These are phyloP conservation scores for Acrocephalus scirpaceus DNA, from an alignment of 2,797 vertebrate species.

Conservation along the genomic window DNA sequence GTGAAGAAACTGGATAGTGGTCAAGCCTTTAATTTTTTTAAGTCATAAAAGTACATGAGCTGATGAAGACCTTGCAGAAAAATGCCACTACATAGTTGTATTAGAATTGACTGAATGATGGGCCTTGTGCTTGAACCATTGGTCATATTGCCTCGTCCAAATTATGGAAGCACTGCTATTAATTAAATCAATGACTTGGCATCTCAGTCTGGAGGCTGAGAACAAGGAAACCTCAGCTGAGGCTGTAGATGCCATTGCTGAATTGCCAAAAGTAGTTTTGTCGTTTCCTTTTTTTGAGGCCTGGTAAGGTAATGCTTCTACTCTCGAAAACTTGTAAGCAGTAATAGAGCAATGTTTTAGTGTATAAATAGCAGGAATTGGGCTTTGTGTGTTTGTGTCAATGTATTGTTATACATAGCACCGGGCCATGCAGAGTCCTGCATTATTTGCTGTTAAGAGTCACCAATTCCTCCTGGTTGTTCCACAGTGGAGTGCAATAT, in stretches of 20 bases:
- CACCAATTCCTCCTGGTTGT: neutral
- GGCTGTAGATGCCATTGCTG: neutral
- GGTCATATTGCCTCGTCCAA: neutral
- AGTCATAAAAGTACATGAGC: neutral
- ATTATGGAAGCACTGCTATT: neutral
- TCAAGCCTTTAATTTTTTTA: neutral
- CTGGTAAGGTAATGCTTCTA: neutral
- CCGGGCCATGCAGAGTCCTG: neutral
- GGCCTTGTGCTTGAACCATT: neutral
- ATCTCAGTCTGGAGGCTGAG: neutral
- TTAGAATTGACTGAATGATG: neutral
- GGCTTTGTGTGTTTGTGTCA: neutral
- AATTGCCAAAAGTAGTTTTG: neutral
- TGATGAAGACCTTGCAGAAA: neutral
- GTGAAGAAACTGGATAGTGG: neutral
- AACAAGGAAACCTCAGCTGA: neutral
- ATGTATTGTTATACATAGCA: neutral
- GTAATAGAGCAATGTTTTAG: neutral
- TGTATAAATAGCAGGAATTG: neutral
- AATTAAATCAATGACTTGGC: slow-evolving; percentile 19
- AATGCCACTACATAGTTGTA: neutral
- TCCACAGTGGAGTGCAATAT: neutral
- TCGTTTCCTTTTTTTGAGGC: neutral
- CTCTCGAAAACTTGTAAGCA: neutral
- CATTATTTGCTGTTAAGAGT: neutral